Percentiles rank a stretch among this genome's conserved stretches.
Evolutionary conservation across 2,797 vertebrate genomes (phyloP).

Genomic region (Tarsius wallacei): DNA sequence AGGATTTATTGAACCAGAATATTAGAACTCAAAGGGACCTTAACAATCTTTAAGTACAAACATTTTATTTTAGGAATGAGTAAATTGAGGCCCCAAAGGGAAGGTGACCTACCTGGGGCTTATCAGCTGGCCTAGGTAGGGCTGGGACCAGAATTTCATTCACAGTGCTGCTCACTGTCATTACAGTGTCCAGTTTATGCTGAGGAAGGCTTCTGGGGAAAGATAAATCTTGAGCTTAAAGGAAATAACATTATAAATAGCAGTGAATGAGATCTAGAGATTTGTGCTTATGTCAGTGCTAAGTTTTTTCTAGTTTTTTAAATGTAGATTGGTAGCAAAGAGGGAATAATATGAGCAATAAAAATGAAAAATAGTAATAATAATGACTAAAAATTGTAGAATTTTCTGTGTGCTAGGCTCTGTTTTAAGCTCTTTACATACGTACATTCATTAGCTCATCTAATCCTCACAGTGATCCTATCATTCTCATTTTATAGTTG

Average conservation of each 20-base stretch:
- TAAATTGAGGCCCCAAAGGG: not conserved
- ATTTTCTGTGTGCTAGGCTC: not conserved
- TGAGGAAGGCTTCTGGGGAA: not conserved
- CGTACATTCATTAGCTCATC: not conserved
- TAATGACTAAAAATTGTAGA: not conserved
- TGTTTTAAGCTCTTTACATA: not conserved
- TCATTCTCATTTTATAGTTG: not conserved
- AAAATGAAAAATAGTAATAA: not conserved
- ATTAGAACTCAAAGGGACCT: not conserved
- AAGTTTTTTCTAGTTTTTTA: not conserved
- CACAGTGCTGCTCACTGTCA: not conserved
- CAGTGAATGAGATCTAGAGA: not conserved
- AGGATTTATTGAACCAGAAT: conserved; percentile 11
- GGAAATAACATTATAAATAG: not conserved
- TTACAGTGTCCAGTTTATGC: not conserved
- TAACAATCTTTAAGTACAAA: not conserved
- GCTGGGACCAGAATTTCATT: not conserved
- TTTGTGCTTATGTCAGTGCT: not conserved
- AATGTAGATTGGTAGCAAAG: not conserved
- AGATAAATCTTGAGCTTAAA: not conserved
- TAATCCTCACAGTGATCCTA: not conserved
- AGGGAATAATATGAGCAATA: not conserved
- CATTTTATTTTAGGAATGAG: not conserved
- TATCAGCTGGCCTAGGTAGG: not conserved
- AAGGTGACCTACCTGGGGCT: not conserved